Evolutionary conservation across 2,113 vertebrate species (phyloP), one percentile per base, ranked within the genome.

Genomic region (Erpornis zantholeuca): DNA sequence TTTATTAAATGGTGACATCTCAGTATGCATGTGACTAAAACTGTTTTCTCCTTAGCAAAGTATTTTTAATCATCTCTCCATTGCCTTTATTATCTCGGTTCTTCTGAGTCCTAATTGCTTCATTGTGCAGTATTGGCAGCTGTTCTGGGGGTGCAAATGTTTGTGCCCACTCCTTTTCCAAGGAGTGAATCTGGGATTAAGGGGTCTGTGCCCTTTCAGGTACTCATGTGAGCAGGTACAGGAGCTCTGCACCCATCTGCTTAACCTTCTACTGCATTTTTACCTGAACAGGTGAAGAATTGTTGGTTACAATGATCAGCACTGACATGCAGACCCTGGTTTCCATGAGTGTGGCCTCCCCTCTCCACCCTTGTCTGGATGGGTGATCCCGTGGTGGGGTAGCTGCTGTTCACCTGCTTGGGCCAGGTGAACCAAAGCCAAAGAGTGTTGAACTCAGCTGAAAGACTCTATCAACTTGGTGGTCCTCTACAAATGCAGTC

Each of bases 1-100:
- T 98, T 98, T 99, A 98, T 99, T 99, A 99, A 98, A 98, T 97
- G 98, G 98, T 98, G 98, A 98, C 97, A 98, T 96, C 94, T 98
- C 96, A 78, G 95, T 86, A 96, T 86, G 95, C 86, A 96, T 93
- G 97, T 97, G 97, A 97, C 97, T 96, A 97, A 98, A 98, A 97
- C 96, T 96, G 97, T 98, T 97, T 98, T 89, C 90, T 86, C 93
- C 95, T 97, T 95, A 82, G 97, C 75, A 87, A 97, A 95, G 94
- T 97, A 97, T 95, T 97, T 97, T 98, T 97, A 97, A 98, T 98
- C 95, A 96, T 97, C 80, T 89, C 72, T 90, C 80, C 35, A 20
- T 78, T 96, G 78, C 93, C 76, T 95, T 94, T 97, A 90, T 78
- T 79, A 94, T 86, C 76, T 73, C 3, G 1, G 22, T 72, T 92